Evolutionary conservation across 2,797 vertebrate species (phyloP), one percentile per base, ranked within the genome.

Genomic region (Microctenopoma lineatum): DNA sequence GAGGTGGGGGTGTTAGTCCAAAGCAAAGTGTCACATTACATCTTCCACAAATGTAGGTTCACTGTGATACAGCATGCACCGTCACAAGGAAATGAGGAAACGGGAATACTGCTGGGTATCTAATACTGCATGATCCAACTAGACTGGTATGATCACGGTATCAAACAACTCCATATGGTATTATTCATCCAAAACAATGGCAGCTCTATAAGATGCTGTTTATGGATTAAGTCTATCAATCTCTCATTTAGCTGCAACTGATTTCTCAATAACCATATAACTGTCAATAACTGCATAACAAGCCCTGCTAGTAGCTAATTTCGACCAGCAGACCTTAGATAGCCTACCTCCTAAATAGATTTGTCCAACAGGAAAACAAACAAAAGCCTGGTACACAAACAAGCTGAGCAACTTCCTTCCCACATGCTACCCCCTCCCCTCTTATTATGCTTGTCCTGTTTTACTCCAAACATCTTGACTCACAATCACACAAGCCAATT

Each of bases 391-490:
- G 83, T 75, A 77, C 80, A 87, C 84, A 87, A 90, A 89, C 87
- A 90, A 85, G 75, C 83, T 3, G 44, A 66, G 87, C 87, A 69
- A 84, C 87, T 92, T 93, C 90, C 90, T 92, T 88, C 79, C 88
- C 70, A 61, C 71, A 71, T 70, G 56, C 54, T 67, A 66, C 73
- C 82, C 86, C 81, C 88, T 85, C 84, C 89, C 81, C 84, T 79
- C 76, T 75, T 77, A 80, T 87, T 87, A 90, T 79, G 71, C 77
- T 72, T 59, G 81, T 89, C 90, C 88, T 87, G 79, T 84, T 80
- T 90, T 81, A 92, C 90, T 86, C 81, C 73, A 34, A 71, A 75
- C 34, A 2, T 56, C 52, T 75, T 51, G 73, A 66, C 81, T 80
- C 59, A 2, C 59, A 58, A 42, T 47, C 60, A 73, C 59, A 53